These are phyloP conservation scores for Fulica atra DNA, from an alignment of 2,113 vertebrate species.

Conservation along the genomic window DNA sequence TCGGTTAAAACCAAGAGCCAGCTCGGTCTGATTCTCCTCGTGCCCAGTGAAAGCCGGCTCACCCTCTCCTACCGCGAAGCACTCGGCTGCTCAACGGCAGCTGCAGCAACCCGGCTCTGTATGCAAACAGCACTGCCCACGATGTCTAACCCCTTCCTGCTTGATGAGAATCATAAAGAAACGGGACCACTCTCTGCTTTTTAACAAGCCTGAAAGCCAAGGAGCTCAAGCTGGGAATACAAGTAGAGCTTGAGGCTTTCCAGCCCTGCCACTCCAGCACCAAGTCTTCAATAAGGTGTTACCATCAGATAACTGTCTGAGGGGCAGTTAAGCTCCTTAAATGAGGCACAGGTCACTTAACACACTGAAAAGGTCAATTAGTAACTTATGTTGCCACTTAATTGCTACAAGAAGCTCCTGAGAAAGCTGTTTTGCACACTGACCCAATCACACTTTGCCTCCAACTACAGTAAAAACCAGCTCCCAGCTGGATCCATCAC, in stretches of 20 bases:
- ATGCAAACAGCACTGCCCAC: background rate
- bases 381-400: slow-evolving; percentile 44
- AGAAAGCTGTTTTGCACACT: background rate
- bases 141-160: fast-evolving
- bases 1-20: fast-evolving
- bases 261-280: background rate
- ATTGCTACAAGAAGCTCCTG: slow-evolving; percentile 37
- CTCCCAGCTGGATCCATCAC: fast-evolving
- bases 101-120: background rate
- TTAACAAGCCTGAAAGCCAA: background rate
- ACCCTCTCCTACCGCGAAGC: background rate
- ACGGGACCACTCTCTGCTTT: background rate
- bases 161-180: background rate
- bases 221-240: background rate
- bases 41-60: background rate
- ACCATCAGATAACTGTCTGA: slow-evolving; percentile 21
- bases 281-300: background rate
- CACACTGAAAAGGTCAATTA: slow-evolving; percentile 59
- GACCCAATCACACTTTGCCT: background rate
- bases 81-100: background rate
- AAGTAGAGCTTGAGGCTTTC: background rate
- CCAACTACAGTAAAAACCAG: background rate
- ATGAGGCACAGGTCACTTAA: slow-evolving; percentile 60
- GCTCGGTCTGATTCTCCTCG: background rate
- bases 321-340: slow-evolving; percentile 51